These are phyloP conservation scores for Dendropsophus ebraccatus DNA, from an alignment of 2,113 vertebrate genomes.

Conservation along the genomic window DNA sequence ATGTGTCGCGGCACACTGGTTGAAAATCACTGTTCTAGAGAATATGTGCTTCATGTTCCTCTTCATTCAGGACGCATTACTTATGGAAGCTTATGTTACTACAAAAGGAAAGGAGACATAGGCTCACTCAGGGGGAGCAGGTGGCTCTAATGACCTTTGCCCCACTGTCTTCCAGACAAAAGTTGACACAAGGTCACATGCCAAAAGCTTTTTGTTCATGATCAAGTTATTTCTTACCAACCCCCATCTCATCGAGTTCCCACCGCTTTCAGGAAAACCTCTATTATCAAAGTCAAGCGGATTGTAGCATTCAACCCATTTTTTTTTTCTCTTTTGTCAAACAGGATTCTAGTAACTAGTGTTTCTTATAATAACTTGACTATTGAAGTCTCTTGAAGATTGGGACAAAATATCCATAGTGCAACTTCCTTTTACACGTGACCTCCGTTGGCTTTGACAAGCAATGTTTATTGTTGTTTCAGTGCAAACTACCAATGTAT, in stretches of 20 bases:
- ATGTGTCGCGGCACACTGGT: too few relatives aligned
- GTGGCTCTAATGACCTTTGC: slow-evolving; percentile 18
- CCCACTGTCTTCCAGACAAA: slow-evolving; percentile 21
- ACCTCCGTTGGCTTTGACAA: too few relatives aligned
- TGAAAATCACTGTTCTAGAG: too few relatives aligned
- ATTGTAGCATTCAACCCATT: neutral
- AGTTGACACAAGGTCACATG: slow-evolving; percentile 11
- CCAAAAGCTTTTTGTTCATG: slow-evolving; percentile 1
- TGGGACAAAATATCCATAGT: too few relatives aligned
- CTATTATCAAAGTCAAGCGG: slow-evolving; percentile 23
- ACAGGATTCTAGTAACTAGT: neutral
- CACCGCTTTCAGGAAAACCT: neutral
- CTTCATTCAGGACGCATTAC: neutral
- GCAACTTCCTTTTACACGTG: too few relatives aligned
- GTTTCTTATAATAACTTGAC: neutral
- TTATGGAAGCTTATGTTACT: neutral
- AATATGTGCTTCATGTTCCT: neutral
- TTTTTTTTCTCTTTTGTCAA: neutral
- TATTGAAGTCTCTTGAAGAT: too few relatives aligned
- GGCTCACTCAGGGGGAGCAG: neutral
- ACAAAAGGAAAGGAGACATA: neutral
- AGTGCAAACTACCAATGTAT: too few relatives aligned
- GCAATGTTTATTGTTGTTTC: too few relatives aligned
- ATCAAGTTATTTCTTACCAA: slow-evolving; percentile 26
- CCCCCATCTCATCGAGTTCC: slow-evolving; percentile 14